Evolutionary conservation across 1,140 invertebrate genomes (phyloP).

Genomic region (Tetraneura akinire): DNA sequence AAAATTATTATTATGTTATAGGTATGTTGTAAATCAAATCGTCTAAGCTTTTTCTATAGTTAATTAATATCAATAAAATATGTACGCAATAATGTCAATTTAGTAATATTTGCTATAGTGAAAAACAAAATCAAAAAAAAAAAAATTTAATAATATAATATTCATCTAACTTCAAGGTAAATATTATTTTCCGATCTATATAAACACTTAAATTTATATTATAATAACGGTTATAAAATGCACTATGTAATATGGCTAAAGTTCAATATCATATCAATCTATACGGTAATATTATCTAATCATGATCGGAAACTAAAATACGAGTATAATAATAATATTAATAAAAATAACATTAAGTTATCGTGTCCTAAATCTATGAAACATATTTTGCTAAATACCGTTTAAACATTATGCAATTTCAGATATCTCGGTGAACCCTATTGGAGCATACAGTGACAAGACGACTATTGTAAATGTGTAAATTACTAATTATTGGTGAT

Average conservation of each 20-base stretch:
- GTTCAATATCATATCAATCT: background rate
- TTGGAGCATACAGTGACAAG: constrained; percentile 50
- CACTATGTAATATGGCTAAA: background rate
- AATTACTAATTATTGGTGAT: too few species aligned
- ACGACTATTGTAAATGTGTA: constrained; percentile 20
- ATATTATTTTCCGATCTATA: constrained; percentile 1
- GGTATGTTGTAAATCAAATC: too few species aligned
- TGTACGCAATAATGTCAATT: too few species aligned
- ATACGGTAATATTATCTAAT: background rate
- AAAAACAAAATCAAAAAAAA: background rate
- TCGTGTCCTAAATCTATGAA: too few species aligned
- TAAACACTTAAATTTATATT: constrained; percentile 9
- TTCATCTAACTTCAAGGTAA: background rate
- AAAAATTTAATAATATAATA: background rate
- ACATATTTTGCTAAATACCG: too few species aligned
- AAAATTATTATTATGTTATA: too few species aligned
- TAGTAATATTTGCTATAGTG: too few species aligned
- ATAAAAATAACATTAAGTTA: too few species aligned
- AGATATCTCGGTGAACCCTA: constrained; percentile 3
- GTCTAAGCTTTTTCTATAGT: too few species aligned
- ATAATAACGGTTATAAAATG: too few species aligned
- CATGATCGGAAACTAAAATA: background rate
- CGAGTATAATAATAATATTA: too few species aligned
- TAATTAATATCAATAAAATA: too few species aligned
- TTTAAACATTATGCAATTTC: background rate